Evolutionary conservation across 2,797 vertebrate genomes (phyloP).

Genomic region (Microctenopoma lineatum): DNA sequence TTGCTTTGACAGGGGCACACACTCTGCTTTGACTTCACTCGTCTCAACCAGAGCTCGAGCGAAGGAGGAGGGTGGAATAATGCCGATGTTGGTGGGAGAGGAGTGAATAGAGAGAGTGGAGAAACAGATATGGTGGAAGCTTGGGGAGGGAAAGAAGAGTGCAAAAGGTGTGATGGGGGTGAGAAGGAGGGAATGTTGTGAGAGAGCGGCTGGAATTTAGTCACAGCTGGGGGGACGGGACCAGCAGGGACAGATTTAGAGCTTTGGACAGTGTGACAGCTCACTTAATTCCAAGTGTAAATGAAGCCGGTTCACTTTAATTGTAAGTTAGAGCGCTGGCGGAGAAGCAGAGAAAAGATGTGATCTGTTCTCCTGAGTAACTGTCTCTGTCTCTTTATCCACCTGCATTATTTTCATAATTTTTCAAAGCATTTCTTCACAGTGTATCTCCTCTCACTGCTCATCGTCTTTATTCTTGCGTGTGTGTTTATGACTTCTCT

Average conservation of each 20-base stretch:
- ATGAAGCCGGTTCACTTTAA: conserved; percentile 70
- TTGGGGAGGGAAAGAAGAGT: conserved; percentile 17
- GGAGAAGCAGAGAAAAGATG: conserved; percentile 20
- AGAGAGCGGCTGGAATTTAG: conserved; percentile 60
- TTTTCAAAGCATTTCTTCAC: conserved; percentile 22
- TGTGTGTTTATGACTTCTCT: conserved; percentile 13
- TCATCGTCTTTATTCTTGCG: conserved; percentile 27
- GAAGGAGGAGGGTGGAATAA: not conserved
- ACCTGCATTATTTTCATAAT: conserved; percentile 38
- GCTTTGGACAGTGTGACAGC: conserved; percentile 67
- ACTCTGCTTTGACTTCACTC: conserved; percentile 37
- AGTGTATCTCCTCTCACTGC: conserved; percentile 27
- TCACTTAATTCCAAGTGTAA: conserved; percentile 72
- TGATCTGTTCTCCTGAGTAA: conserved; percentile 22
- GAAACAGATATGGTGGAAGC: conserved; percentile 34
- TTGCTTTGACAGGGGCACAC: conserved; percentile 42
- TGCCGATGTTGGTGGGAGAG: conserved; percentile 3
- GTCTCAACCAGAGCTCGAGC: not conserved
- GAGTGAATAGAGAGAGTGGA: conserved; percentile 17
- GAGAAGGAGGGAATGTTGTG: conserved; percentile 37
- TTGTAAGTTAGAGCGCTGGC: conserved; percentile 52
- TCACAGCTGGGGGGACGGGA: conserved; percentile 64
- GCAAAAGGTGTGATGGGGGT: conserved; percentile 37
- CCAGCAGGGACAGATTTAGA: conserved; percentile 56
- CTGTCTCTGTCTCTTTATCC: conserved; percentile 29